Base-by-base conservation (phyloP, 2,797 vertebrate species). In the Ambastaia sidthimunki region DNA sequence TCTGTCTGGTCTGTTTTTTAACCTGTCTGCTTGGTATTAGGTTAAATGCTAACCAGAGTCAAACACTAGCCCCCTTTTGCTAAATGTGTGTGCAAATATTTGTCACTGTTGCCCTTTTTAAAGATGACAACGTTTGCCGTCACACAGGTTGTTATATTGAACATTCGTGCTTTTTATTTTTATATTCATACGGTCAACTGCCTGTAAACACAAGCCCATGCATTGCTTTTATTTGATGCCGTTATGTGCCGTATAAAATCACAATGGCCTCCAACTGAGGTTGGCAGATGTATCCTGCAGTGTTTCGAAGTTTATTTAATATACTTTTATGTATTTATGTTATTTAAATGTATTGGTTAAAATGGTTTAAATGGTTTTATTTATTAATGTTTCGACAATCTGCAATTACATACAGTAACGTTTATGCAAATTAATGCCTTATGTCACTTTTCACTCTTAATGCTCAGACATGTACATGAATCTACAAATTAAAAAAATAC, bases 251-350 rank as follows among this genome's bases (percentile, higher is more conserved):
- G 16, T 54, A 23, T 65, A 75, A 34, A 11, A 4, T 10, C 23
- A 21, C 19, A 28, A 9, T 62, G 6, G 72, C 60, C 47, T 66
- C 47, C 60, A 21, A 6, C 12, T 13, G 28, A 4, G 31, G 31
- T 31, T 31, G 31, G 31, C 31, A 31, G 44, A 59, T 76, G 37
- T 28, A 44, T 47, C 21, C 52, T 59, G 65, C 65, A 76, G 65
- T 31, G 7, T 57, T 59, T 34, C 2, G 21, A 31, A 31, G 13
- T 59, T 21, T 0, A 23, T 48, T 4, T 4, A 52, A 37, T 50
- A 7, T 9, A 59, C 4, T 23, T 25, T 6, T 4, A 31, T 31
- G 18, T 59, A 7, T 59, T 50, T 70, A 7, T 60, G 16, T 62
- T 1, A n/a, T 41, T n/a, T n/a, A n/a, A n/a, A n/a, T n/a, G n/a